Conservation (phyloP, 2,797 vertebrate genomes). For the Falco concolor region DNA sequence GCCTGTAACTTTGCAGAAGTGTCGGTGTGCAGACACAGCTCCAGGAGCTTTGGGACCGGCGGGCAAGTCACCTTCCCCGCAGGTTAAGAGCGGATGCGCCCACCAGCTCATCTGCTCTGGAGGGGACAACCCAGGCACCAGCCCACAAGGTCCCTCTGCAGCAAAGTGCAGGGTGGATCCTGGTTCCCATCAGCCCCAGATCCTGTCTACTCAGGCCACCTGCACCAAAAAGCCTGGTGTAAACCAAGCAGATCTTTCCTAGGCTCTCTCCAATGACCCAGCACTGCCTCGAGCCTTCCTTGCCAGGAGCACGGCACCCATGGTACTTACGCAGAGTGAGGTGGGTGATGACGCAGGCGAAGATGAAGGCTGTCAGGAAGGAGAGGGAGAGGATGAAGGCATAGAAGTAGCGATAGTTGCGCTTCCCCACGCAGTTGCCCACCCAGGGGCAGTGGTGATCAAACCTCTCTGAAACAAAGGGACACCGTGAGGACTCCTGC, state of each 20-base stretch:
- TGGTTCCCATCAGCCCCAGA: neutral
- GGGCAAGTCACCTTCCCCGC: neutral
- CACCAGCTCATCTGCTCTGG: neutral
- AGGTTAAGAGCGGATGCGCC: neutral
- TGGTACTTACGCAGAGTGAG: slow-evolving; percentile 87
- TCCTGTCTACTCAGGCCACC: rapidly evolving
- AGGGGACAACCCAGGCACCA: neutral
- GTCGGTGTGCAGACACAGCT: rapidly evolving
- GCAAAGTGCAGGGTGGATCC: rapidly evolving
- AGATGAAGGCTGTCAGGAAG: slow-evolving; percentile 95
- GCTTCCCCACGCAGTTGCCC: slow-evolving; percentile 94
- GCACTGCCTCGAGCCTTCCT: rapidly evolving
- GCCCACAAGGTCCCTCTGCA: neutral
- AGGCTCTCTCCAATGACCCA: rapidly evolving
- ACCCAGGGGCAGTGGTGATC: slow-evolving; percentile 99
- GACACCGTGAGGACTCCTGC: neutral
- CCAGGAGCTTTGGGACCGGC: neutral
- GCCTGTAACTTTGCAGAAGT: neutral
- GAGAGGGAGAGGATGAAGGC: slow-evolving; percentile 94
- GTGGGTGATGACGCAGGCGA: slow-evolving; percentile 93
- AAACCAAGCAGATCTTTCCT: neutral
- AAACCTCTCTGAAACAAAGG: slow-evolving; percentile 83
- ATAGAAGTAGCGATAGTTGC: slow-evolving; percentile 97
- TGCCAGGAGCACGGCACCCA: neutral
- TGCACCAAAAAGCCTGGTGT: neutral